Base-by-base conservation (phyloP, 2,113 vertebrate genomes). In the Uria lomvia region DNA sequence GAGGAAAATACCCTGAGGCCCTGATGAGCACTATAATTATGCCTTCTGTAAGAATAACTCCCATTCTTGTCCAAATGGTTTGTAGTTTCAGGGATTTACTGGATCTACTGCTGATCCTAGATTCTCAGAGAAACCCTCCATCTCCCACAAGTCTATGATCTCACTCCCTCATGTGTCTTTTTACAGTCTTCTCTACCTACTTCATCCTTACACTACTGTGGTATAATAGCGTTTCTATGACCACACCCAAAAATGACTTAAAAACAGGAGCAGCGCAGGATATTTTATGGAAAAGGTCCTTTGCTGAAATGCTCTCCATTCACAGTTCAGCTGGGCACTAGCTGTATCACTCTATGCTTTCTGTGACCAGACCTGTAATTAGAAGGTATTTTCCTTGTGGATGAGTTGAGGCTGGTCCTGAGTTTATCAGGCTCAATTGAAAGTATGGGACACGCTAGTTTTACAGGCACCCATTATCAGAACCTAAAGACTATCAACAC, bases 21-120 rank as follows among this genome's bases (percentile, higher is more conserved):
- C 67, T 86, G 50, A 43, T 52, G 36, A 95, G 72, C 42, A 16
- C 68, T 88, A 2, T 58, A 89, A 88, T 81, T 92, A 93, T 13
- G 43, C 56, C 27, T 89, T 75, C 91, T 53, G 10, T 56, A 68
- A 87, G 68, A 92, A 84, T 72, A 89, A 94, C 58, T 79, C 68
- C 76, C 76, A 92, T 74, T 77, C 79, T 88, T 75, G 52, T 74
- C 86, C 90, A 86, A 81, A 88, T 49, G 60, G 73, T 92, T 94
- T 89, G 80, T 68, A 58, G 56, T 94, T 89, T 58, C 4, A 32
- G 62, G 88, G 92, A 95, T 97, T 97, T 95, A 60, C 70, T 67
- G 80, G 79, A 92, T 95, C 88, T 92, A 13, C 73, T 91, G 82
- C 79, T 96, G 88, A 93, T 95, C 91, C 75, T 60, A 86, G 63